Evolutionary conservation across 2,888 invertebrate genomes (phyloP), one percentile per base, ranked within the genome.

Genomic region (Drosophila dives): DNA sequence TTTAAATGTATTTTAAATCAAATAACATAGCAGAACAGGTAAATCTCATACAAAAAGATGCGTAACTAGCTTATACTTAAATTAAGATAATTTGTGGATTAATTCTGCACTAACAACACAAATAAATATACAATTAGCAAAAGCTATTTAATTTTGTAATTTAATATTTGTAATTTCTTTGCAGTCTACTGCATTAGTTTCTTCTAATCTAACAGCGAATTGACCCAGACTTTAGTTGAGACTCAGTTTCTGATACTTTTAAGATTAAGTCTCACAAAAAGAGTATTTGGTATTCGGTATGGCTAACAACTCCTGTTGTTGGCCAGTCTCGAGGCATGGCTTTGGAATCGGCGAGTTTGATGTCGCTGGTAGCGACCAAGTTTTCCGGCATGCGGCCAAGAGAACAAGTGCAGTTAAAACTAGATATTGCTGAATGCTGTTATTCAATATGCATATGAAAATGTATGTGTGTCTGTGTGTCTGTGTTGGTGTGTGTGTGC

Each of bases 351-450:
- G 54, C 40, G 38, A 50, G 45, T 3, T 48, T 63, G 64, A 34
- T 68, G 64, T 49, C 42, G 67, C 67, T 73, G 72, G 45, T 62
- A 55, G 64, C 63, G 63, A 64, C 61, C 80, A 75, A 75, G 61
- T 79, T 80, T 77, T 79, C 76, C 80, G 78, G 80, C 70, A 56
- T 77, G 74, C 49, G 72, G 62, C 60, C 50, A 72, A 23, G 59
- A 81, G 88, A 84, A 80, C 88, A 88, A 84, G 86, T 88, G 84
- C 84, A 88, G 88, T 70, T 77, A 80, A 70, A 65, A 74, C 66
- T 50, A 70, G 68, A 49, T 56, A 33, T 29, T 29, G 34, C 48
- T 42, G 67, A 87, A 72, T 75, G 83, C 80, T 83, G 88, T 88
- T 84, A 86, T 84, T 80, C 83, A 84, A 84, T 84, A 86, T 84